A percentile compares a stretch with the other conserved stretches of the same genome.
Evolutionary conservation across 2,113 vertebrate species (phyloP).

Genomic region (Bujurquina vittata): DNA sequence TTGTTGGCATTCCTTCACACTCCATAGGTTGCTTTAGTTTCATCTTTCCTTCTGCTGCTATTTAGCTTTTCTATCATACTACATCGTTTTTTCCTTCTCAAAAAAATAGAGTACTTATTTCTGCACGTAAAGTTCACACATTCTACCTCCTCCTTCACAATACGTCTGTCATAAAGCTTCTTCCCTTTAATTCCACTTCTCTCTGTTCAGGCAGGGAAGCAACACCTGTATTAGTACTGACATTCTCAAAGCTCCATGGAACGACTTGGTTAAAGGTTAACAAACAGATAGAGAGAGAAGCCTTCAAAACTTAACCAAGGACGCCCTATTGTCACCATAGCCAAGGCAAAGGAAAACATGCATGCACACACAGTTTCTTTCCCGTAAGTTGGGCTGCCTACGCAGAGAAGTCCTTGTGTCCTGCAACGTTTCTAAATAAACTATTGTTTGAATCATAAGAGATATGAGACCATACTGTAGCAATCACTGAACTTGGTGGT

Average conservation of each 20-base stretch:
- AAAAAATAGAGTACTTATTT: background rate
- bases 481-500: background rate
- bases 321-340: background rate
- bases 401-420: background rate
- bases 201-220: constrained; percentile 15
- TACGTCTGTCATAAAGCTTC: background rate
- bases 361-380: background rate
- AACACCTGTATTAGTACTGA: constrained; percentile 39
- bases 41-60: background rate
- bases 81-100: background rate
- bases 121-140: background rate
- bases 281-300: constrained; percentile 23
- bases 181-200: background rate
- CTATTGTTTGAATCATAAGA: background rate
- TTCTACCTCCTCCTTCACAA: background rate
- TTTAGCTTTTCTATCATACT: background rate
- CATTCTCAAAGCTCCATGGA: constrained; percentile 24
- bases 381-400: background rate
- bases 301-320: constrained; percentile 5
- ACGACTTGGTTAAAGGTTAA: constrained; percentile 64
- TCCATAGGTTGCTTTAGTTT: background rate
- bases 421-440: background rate
- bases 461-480: background rate
- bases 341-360: constrained; percentile 11
- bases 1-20: background rate